Evolutionary conservation across 2,113 vertebrate genomes (phyloP).

Genomic region (Misgurnus mizolepis): DNA sequence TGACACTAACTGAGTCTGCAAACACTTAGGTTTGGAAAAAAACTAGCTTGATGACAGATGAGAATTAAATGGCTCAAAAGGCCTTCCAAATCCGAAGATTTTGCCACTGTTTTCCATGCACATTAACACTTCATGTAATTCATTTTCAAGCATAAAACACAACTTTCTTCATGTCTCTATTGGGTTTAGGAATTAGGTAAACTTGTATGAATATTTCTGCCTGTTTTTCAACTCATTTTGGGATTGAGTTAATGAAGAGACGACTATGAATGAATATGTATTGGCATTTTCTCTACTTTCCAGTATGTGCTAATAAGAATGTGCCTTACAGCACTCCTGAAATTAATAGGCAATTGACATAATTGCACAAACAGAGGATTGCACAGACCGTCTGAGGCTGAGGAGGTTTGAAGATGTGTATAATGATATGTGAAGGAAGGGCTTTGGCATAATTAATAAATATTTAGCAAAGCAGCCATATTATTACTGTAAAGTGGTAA

Average conservation of each 20-base stretch:
- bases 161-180: conserved; percentile 64
- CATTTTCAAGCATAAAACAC: conserved; percentile 50
- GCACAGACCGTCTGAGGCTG: background rate
- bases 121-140: conserved; percentile 63
- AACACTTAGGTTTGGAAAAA: no score
- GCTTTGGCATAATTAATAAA: background rate
- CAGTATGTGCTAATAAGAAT: background rate
- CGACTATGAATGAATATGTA: conserved; percentile 1
- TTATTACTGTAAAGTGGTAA: no score
- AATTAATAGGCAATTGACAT: background rate
- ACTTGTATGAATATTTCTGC: background rate
- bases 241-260: background rate
- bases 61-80: no score
- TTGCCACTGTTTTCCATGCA: background rate
- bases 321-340: background rate
- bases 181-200: no score
- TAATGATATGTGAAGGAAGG: background rate
- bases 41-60: no score
- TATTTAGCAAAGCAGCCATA: background rate
- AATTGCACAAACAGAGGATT: background rate
- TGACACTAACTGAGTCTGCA: no score
- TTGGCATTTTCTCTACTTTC: background rate
- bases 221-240: background rate
- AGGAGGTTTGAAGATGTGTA: background rate
- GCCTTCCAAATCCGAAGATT: no score